Percentiles rank a stretch among this genome's conserved stretches.
Evolutionary conservation across 2,797 vertebrate genomes (phyloP).

Genomic region (Salmo trutta): DNA sequence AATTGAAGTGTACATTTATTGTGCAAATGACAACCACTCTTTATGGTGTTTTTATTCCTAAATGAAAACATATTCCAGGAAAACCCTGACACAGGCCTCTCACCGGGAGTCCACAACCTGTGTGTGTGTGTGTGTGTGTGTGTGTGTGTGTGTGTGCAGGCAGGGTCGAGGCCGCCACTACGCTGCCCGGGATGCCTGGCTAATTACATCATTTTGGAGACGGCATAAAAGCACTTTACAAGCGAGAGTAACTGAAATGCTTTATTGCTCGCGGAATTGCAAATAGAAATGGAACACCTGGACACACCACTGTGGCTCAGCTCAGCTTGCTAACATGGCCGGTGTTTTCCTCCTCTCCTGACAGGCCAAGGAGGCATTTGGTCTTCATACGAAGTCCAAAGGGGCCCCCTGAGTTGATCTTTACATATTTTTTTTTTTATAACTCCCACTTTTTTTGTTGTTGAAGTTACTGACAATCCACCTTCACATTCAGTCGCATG

Average conservation of each 20-base stretch:
- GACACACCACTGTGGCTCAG: slow-evolving; percentile 15
- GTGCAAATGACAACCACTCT: slow-evolving; percentile 59
- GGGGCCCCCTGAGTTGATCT: slow-evolving; percentile 67
- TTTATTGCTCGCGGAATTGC: slow-evolving; percentile 77
- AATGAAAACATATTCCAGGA: slow-evolving; percentile 71
- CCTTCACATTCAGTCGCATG: slow-evolving; percentile 62
- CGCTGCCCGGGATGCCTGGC: slow-evolving; percentile 52
- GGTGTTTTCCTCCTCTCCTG: slow-evolving; percentile 12
- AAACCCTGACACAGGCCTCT: slow-evolving; percentile 55
- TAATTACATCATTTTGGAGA: slow-evolving; percentile 83
- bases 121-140: not conserved
- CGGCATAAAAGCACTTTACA: slow-evolving; percentile 78
- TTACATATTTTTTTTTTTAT: slow-evolving; percentile 33
- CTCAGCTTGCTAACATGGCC: slow-evolving; percentile 44
- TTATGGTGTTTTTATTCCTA: slow-evolving; percentile 67
- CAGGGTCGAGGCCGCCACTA: not conserved
- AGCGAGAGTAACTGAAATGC: slow-evolving; percentile 70
- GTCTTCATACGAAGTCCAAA: slow-evolving; percentile 17
- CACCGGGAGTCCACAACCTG: slow-evolving; percentile 44
- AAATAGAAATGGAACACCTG: slow-evolving; percentile 83
- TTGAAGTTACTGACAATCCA: slow-evolving; percentile 65
- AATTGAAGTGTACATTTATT: slow-evolving; percentile 66
- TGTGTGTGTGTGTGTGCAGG: not conserved
- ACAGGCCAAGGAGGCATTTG: slow-evolving; percentile 32
- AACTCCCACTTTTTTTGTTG: slow-evolving; percentile 52